Evolutionary conservation across 2,113 vertebrate genomes (phyloP).

Genomic region (Microtus oregoni): DNA sequence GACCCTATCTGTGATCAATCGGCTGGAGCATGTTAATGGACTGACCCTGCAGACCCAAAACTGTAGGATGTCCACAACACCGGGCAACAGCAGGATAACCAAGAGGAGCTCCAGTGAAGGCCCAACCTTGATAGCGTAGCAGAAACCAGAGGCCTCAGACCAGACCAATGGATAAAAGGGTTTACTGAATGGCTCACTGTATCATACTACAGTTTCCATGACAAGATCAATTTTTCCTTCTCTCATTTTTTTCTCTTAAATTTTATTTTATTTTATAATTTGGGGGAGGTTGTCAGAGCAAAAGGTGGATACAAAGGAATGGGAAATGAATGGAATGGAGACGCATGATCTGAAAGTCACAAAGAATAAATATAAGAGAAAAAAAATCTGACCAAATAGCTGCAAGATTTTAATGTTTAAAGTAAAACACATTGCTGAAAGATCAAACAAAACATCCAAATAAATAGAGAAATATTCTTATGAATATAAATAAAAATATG

Average conservation of each 20-base stretch:
- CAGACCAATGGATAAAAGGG: not conserved
- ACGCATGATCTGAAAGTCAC: not conserved
- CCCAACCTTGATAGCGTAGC: not conserved
- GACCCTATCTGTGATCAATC: not conserved
- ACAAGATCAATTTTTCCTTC: not conserved
- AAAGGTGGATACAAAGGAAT: not conserved
- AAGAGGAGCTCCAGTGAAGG: not conserved
- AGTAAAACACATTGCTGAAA: slow-evolving; percentile 30
- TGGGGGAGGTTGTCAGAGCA: not conserved
- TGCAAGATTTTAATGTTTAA: slow-evolving; percentile 34
- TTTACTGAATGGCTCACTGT: not conserved
- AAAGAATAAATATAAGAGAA: not conserved
- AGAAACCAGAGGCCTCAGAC: not conserved
- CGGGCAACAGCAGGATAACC: not conserved
- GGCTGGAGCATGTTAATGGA: not conserved
- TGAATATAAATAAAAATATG: not conserved
- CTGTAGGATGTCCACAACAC: not conserved
- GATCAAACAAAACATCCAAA: slow-evolving; percentile 45
- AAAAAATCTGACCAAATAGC: slow-evolving; percentile 31
- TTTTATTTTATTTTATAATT: not conserved
- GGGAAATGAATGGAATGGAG: not conserved
- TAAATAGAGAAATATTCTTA: slow-evolving; percentile 21
- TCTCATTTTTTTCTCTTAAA: not conserved
- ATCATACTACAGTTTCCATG: not conserved
- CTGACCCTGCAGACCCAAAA: not conserved